Evolutionary conservation across 2,888 invertebrate species (phyloP).

Genomic region (Peribatodes rhomboidaria): DNA sequence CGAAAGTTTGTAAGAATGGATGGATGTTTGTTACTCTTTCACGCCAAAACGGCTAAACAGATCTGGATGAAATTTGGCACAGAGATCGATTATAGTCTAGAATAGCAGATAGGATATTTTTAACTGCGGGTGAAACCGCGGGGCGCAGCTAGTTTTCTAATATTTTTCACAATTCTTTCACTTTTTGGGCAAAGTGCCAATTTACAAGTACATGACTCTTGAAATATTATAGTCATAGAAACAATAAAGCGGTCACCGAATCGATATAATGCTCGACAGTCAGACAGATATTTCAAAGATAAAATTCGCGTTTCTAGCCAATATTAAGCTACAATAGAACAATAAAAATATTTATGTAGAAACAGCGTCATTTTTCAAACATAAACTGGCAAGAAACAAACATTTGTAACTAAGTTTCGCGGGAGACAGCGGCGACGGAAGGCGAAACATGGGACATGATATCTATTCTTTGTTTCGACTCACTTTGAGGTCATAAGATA

Average conservation of each 20-base stretch:
- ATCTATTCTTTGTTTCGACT: conserved; percentile 31
- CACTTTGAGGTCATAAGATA: conserved; percentile 11
- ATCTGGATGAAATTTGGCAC: too few relatives aligned
- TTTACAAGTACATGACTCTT: not conserved
- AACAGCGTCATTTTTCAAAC: conserved; percentile 41
- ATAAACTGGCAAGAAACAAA: conserved; percentile 44
- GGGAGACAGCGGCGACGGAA: conserved; percentile 40
- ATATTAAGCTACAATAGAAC: conserved; percentile 23
- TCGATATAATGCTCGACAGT: not conserved
- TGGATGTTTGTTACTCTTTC: too few relatives aligned
- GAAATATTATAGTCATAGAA: not conserved
- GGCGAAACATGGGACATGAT: conserved; percentile 29
- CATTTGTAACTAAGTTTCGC: conserved; percentile 43
- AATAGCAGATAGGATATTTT: too few relatives aligned
- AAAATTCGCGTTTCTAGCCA: conserved; percentile 7
- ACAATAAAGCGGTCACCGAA: conserved; percentile 8
- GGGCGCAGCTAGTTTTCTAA: too few relatives aligned
- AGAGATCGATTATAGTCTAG: too few relatives aligned
- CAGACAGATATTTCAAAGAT: conserved; percentile 26
- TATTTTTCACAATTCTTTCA: not conserved
- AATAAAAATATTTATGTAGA: conserved; percentile 28
- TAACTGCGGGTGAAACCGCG: too few relatives aligned
- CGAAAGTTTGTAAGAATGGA: too few relatives aligned
- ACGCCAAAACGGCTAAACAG: too few relatives aligned
- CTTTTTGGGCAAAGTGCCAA: conserved; percentile 3